A percentile compares a stretch with the other conserved stretches of the same genome.
Evolutionary conservation across 2,113 vertebrate species (phyloP).

Genomic region (Condylura cristata): DNA sequence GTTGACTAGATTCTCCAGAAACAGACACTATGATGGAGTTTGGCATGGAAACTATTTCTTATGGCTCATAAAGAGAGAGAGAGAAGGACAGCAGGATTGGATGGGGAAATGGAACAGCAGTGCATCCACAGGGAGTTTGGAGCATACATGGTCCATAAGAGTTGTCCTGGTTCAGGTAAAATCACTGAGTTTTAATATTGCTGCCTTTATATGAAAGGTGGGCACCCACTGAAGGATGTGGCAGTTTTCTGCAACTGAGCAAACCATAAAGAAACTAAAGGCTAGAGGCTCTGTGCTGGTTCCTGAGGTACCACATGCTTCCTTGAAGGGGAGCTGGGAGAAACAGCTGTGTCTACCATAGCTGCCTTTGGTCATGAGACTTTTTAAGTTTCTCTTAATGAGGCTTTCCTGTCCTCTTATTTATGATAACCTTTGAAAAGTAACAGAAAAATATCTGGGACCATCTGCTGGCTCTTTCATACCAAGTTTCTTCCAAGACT

Average conservation of each 20-base stretch:
- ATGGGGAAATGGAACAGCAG: not conserved
- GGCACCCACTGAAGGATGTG: not conserved
- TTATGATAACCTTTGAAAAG: slow-evolving; percentile 32
- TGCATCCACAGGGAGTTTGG: not conserved
- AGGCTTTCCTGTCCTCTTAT: not conserved
- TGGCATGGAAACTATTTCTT: not conserved
- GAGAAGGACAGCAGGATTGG: not conserved
- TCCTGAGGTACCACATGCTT: not conserved
- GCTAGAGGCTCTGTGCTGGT: not conserved
- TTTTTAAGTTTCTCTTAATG: not conserved
- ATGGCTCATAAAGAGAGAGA: not conserved
- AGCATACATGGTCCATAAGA: not conserved
- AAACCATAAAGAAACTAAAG: slow-evolving; percentile 25
- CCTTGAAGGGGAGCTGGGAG: not conserved
- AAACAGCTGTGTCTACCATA: not conserved
- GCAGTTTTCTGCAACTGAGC: slow-evolving; percentile 5
- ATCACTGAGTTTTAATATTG: not conserved
- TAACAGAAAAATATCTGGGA: not conserved
- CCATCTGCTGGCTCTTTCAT: not conserved
- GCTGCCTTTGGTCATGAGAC: not conserved
- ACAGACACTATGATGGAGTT: not conserved
- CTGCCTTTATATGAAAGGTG: not conserved
- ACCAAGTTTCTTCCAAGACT: not conserved
- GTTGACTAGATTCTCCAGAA: not conserved
- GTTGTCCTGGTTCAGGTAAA: not conserved